Evolutionary conservation across 2,888 invertebrate species (phyloP), one percentile per base, ranked within the genome.

Genomic region (Polymixis flavicincta): DNA sequence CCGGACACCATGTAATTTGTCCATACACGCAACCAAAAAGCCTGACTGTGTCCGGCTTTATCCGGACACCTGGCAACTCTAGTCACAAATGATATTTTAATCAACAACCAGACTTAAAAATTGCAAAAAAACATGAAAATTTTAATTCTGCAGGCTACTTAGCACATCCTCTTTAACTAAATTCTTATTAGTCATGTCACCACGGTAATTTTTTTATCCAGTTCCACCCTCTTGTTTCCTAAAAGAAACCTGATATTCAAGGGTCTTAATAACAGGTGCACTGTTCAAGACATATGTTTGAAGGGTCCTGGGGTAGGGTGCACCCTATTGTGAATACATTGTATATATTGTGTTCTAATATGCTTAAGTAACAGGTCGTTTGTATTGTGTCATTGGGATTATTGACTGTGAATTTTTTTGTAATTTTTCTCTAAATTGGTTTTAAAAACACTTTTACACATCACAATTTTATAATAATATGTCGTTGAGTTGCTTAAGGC

Each of bases 181-280:
- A 55, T 25, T 55, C 25, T 22, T 52, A 52, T 52, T 22, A 57
- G 25, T 17, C 57, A 28, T 11, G 28, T 32, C 59, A 59, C 32
- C 32, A 32, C 11, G 25, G 7, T 22, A 13, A 48, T 65, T 50
- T 67, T 68, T 45, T 28, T 11, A 22, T 28, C 2, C 14, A 42
- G 1, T 68, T 19, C 45, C 8, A n/a, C n/a, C 25, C 55, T 25
- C 9, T 14, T 0, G 22, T 48, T 32, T 72, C 67, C 17, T 48
- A 8, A 48, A 48, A 19, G 55, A 14, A 74, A 74, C 74, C 48
- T 55, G 17, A 50, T 48, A 32, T 0, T 11, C 17, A 13, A n/a
- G 22, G 73, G n/a, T 22, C 14, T 28, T n/a, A 5, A 1, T 45
- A 45, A 71, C 78, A 77, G 57, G 78, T 78, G 66, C 55, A 25